Evolutionary conservation across 2,113 vertebrate species (phyloP), one percentile per base, ranked within the genome.

Genomic region (Pachycephala philippinensis): DNA sequence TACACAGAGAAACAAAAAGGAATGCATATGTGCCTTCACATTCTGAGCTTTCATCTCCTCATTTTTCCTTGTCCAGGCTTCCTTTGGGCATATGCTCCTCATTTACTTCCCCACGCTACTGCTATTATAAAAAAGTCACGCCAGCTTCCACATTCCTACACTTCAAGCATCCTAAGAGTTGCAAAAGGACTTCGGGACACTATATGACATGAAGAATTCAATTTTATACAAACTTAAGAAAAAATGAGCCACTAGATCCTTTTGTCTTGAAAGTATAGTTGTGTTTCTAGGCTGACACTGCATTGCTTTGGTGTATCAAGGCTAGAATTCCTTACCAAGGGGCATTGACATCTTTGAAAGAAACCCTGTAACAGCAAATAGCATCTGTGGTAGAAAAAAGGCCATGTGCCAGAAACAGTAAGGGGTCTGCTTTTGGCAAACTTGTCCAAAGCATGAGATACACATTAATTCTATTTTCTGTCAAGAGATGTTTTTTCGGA

Each of bases 381-480:
- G 11, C 18, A 57, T 15, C n/a, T 35, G 5, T 53, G 33, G 7
- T 33, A 83, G 40, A 61, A 37, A 72, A 19, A 80, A n/a, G 40
- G 10, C 19, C 12, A 19, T 14, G 21, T 75, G 27, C 52, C n/a
- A 70, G 19, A 49, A 84, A 49, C 39, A 64, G 30, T 35, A 77
- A 82, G 66, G 31, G 10, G 18, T 83, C 45, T 61, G 27, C 37
- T 63, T 83, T 80, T 45, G 50, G 28, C 35, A 84, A 79, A 50
- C 4, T 57, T 88, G 44, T 71, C 33, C 6, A 6, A 77, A 93
- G n/a, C 65, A 39, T 45, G n/a, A 81, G n/a, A 23, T 20, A 61
- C 24, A 37, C 28, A 27, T 31, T 84, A 83, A 92, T 89, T 95
- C 31, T 89, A 66, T 89, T 84, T 94, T 86, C 72, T 91, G 53